Conservation (phyloP, 2,888 invertebrate genomes). For the Mechanitis mazaeus region DNA sequence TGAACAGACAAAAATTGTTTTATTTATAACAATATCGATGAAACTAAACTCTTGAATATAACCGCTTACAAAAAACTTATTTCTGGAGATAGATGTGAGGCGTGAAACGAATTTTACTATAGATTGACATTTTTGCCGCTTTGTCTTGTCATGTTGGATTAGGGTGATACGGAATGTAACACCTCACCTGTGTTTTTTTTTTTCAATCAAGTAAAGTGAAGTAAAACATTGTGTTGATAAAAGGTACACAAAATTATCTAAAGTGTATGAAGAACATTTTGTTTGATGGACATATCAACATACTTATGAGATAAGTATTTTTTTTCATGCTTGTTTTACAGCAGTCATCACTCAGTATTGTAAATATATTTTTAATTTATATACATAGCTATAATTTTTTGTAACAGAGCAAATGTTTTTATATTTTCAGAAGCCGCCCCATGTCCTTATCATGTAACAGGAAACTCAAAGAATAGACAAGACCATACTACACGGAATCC, state of each 20-base stretch:
- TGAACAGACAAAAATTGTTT: too few relatives aligned
- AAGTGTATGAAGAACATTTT: too few relatives aligned
- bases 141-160: constrained; percentile 1
- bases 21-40: too few relatives aligned
- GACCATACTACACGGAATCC: constrained; percentile 1
- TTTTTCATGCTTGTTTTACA: too few relatives aligned
- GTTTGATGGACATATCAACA: too few relatives aligned
- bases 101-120: background rate
- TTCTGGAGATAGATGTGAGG: background rate
- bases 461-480: constrained; percentile 1
- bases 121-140: constrained; percentile 2
- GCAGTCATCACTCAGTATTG: too few relatives aligned
- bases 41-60: too few relatives aligned
- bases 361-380: too few relatives aligned
- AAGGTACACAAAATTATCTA: too few relatives aligned
- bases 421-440: background rate
- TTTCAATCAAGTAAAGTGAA: background rate
- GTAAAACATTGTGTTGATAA: background rate
- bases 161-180: background rate
- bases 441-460: constrained; percentile 1
- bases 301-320: too few relatives aligned
- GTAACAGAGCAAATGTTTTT: background rate
- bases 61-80: too few relatives aligned
- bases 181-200: background rate
- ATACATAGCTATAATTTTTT: too few relatives aligned